phyloP scores from a whole-genome alignment of 2,113 vertebrate species.

The Callithrix jacchus region DNA sequence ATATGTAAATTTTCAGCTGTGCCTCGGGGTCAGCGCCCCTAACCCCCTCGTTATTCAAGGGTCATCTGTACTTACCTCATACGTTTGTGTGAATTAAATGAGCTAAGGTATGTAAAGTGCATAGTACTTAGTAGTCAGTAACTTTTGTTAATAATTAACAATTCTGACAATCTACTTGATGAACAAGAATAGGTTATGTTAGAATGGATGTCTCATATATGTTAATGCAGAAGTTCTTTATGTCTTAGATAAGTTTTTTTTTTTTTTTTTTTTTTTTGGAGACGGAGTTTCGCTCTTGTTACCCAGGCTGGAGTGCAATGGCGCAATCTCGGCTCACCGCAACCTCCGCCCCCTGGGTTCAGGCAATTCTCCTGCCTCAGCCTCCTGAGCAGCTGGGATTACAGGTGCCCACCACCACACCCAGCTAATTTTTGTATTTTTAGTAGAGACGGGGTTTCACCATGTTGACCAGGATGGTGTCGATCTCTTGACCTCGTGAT shows the following conservation, averaged over 20 bases:
- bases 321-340: too few relatives aligned
- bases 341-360: too few relatives aligned
- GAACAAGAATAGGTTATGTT: constrained; percentile 15
- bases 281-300: too few relatives aligned
- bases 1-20: not conserved
- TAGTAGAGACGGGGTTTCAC: too few relatives aligned
- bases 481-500: too few relatives aligned
- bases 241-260: constrained; percentile 15
- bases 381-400: too few relatives aligned
- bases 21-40: not conserved
- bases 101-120: not conserved
- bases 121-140: not conserved
- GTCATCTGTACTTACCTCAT: not conserved
- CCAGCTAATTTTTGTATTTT: too few relatives aligned
- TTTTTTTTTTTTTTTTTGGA: too few relatives aligned
- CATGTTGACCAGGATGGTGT: too few relatives aligned
- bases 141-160: constrained; percentile 25
- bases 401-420: too few relatives aligned
- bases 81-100: not conserved
- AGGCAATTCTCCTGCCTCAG: too few relatives aligned
- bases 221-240: constrained; percentile 12
- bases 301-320: too few relatives aligned
- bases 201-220: not conserved
- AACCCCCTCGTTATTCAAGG: not conserved
- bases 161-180: constrained; percentile 2